phyloP scores from a whole-genome alignment of 2,888 invertebrate species.

The Orchesella flavescens region DNA sequence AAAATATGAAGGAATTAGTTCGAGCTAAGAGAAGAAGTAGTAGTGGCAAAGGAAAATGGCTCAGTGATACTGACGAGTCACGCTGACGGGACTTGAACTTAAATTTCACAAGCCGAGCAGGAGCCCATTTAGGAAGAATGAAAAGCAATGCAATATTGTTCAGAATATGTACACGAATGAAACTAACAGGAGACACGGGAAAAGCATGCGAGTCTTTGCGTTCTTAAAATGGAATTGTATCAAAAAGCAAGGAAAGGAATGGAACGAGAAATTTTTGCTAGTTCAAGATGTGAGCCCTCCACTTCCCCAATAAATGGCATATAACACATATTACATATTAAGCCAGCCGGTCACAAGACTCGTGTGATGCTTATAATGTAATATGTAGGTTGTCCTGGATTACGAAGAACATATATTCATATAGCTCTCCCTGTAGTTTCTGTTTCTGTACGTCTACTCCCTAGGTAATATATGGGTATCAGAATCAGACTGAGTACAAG shows the following conservation, averaged over 20 bases:
- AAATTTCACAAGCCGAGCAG: slow-evolving; percentile 29
- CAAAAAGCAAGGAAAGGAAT: neutral
- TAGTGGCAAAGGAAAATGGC: slow-evolving; percentile 51
- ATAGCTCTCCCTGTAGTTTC: too few species aligned
- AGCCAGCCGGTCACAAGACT: slow-evolving; percentile 30
- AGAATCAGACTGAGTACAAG: too few species aligned
- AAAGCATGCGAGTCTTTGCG: neutral
- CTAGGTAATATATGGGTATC: too few species aligned
- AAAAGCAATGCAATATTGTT: neutral
- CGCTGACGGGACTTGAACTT: slow-evolving; percentile 56
- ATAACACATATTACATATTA: neutral
- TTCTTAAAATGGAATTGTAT: neutral
- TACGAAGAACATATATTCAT: too few species aligned
- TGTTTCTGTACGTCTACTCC: too few species aligned
- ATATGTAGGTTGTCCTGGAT: too few species aligned
- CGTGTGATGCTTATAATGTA: neutral
- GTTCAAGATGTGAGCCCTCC: slow-evolving; percentile 23
- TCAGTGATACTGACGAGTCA: slow-evolving; percentile 58
- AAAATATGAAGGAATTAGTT: neutral
- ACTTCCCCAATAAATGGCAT: too few species aligned
- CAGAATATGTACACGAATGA: neutral
- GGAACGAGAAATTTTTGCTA: neutral
- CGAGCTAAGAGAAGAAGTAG: slow-evolving; percentile 2
- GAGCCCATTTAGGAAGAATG: neutral
- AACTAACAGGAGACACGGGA: neutral